Percentiles rank a stretch among this genome's conserved stretches.
phyloP scores from a whole-genome alignment of 2,888 invertebrate genomes.

The Chloroclystis v-ata region DNA sequence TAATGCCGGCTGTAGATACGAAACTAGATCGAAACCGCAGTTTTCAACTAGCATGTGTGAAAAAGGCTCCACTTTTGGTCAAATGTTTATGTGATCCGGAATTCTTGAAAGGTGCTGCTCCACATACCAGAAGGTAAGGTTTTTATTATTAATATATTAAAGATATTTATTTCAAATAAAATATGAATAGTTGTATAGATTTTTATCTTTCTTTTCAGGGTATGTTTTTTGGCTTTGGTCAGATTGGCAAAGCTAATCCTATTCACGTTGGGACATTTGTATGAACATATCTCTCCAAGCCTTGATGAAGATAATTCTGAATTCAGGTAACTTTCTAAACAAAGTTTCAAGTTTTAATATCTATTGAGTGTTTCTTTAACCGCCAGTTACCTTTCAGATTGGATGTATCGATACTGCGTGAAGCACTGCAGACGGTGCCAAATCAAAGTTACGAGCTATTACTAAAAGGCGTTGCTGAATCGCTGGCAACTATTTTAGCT shows the following conservation, averaged over 20 bases:
- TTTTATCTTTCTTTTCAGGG: slow-evolving; percentile 73
- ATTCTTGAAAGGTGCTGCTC: slow-evolving; percentile 67
- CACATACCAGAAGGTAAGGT: slow-evolving; percentile 68
- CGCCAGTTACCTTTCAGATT: slow-evolving; percentile 42
- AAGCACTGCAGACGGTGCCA: slow-evolving; percentile 90
- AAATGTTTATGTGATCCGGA: slow-evolving; percentile 70
- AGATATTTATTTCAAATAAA: neutral
- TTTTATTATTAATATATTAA: neutral
- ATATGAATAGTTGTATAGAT: neutral
- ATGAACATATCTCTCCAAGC: slow-evolving; percentile 79
- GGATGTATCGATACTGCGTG: slow-evolving; percentile 83
- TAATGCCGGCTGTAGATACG: slow-evolving; percentile 93
- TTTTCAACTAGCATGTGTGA: slow-evolving; percentile 80
- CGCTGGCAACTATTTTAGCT: slow-evolving; percentile 88
- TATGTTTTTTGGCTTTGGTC: slow-evolving; percentile 91
- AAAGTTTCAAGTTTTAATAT: too few relatives aligned
- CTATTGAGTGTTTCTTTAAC: neutral
- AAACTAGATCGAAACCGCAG: slow-evolving; percentile 82
- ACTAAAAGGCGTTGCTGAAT: slow-evolving; percentile 88
- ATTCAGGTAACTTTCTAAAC: slow-evolving; percentile 46
- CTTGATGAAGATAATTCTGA: slow-evolving; percentile 64
- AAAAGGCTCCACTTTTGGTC: slow-evolving; percentile 72
- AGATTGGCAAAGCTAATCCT: slow-evolving; percentile 93
- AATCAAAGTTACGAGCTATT: slow-evolving; percentile 90
- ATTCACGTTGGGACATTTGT: slow-evolving; percentile 90